phyloP scores from a whole-genome alignment of 2,797 vertebrate genomes.

The Lepilemur ruficaudatus region DNA sequence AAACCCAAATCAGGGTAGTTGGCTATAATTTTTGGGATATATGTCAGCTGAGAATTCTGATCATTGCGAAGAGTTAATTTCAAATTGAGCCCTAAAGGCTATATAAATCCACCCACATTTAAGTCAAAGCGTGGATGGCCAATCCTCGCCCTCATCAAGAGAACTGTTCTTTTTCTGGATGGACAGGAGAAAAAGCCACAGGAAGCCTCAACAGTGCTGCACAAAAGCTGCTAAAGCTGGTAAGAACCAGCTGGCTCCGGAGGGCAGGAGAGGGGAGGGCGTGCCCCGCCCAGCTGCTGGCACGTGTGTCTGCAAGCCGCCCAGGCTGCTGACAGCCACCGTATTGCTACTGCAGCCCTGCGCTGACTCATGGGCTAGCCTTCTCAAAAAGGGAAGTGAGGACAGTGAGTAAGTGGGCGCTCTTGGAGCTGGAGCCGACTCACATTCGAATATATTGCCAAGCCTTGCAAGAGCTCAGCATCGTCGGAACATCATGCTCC shows the following conservation, averaged over 20 bases:
- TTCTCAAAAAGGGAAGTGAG: constrained; percentile 36
- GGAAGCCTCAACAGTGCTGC: not conserved
- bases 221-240: constrained; percentile 48
- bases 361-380: constrained; percentile 62
- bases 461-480: not conserved
- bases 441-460: not conserved
- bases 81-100: not conserved
- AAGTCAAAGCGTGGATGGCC: not conserved
- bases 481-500: not conserved
- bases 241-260: constrained; percentile 55
- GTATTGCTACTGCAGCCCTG: not conserved
- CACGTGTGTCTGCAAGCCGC: constrained; percentile 37
- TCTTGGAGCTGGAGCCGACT: not conserved
- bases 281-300: not conserved
- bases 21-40: not conserved
- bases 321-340: constrained; percentile 23
- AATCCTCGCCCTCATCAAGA: not conserved
- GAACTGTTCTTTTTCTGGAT: not conserved
- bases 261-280: not conserved
- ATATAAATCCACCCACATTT: not conserved
- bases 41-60: not conserved
- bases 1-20: not conserved
- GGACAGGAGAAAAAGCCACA: not conserved
- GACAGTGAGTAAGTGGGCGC: not conserved
- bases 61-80: constrained; percentile 11